Conservation (phyloP, 2,113 vertebrate genomes). For the Sapayoa aenigma region DNA sequence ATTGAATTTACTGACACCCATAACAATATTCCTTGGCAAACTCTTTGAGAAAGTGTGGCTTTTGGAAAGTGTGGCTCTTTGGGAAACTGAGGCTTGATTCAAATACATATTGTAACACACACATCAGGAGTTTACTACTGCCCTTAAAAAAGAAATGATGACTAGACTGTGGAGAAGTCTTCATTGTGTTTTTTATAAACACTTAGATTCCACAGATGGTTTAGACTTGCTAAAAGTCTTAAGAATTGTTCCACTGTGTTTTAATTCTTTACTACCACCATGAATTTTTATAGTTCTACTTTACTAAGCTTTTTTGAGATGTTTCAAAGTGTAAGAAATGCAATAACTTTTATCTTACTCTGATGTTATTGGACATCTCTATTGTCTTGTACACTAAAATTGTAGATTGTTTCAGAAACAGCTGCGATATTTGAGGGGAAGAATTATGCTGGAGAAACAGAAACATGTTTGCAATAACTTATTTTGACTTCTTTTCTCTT, state of each 20-base stretch:
- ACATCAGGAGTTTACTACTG: background rate
- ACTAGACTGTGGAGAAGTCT: background rate
- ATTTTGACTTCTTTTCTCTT: conserved; percentile 65
- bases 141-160: background rate
- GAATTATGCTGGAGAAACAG: conserved; percentile 62
- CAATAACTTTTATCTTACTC: background rate
- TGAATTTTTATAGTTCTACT: background rate
- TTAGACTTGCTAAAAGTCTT: background rate
- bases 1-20: background rate
- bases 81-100: background rate
- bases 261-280: background rate
- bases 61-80: background rate
- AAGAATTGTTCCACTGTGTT: background rate
- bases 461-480: conserved; percentile 73
- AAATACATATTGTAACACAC: background rate
- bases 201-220: background rate
- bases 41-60: background rate
- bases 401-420: background rate
- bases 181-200: background rate
- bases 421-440: conserved; percentile 66
- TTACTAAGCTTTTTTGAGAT: background rate
- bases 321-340: background rate
- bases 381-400: background rate
- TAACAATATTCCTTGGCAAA: background rate
- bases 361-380: background rate